Evolutionary conservation across 92 coral and sea anemone genomes (phyloP), one percentile per base, ranked within the genome.

Genomic region (Parazoanthus swiftii): DNA sequence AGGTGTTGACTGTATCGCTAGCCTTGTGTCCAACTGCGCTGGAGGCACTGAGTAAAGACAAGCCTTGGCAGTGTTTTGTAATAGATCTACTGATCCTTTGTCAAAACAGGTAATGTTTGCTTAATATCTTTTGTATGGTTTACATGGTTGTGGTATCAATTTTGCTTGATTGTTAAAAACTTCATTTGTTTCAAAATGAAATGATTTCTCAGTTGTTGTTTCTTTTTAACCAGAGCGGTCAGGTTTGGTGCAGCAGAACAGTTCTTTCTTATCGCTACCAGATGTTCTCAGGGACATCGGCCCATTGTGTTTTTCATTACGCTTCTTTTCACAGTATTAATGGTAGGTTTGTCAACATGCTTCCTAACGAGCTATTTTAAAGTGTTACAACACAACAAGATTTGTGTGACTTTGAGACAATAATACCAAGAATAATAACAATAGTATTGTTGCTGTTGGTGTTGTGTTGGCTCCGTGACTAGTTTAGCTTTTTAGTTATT

Each of bases 41-140:
- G 76, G 99, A 97, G 25, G 86, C 93, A 20, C 95, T 97, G 39
- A 97, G 96, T 42, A 97, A 97, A 87, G 99, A 97, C 93, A 94
- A 96, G 88, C 92, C 99, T 4, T 97, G 99, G 99, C 99, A 97
- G 91, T 92, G 97, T 91, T 97, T 97, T 86, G 90, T 97, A 83
- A 94, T 94, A 37, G 99, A 97, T 86, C 92, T 97, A 36, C 94
- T 97, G 38, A 91, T 97, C 70, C 93, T 95, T 79, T 97, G 98
- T 79, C 98, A 91, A 78, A 94, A 94, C 94, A 92, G 99, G 99
- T 97, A 89, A 81, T 63, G 25, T 21, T 0, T 7, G 3, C 15
- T 25, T 20, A 63, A 20, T 23, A 20, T 25, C 25, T 63, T 63
- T 21, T 54, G 18, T 14, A 13, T 54, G 59, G 59, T 15, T 15